Percentiles rank a stretch among this genome's conserved stretches.
Conservation (phyloP, 2,888 invertebrate species). For the Drosophila infuscata region DNA sequence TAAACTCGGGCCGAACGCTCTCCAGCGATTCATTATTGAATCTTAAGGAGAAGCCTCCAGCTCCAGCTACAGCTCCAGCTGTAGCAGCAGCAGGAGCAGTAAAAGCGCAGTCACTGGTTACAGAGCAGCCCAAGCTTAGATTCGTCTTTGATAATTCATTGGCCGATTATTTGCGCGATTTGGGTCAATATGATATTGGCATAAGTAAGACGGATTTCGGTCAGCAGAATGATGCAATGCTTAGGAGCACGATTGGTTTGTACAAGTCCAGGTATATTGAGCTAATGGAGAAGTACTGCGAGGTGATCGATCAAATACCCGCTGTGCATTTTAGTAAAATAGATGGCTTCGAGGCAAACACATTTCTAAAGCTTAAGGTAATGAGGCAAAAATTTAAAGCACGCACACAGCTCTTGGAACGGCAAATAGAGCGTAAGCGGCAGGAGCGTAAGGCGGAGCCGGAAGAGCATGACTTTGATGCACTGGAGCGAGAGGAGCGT, state of each 20-base stretch:
- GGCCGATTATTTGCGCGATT: slow-evolving; percentile 72
- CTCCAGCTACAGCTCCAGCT: no score
- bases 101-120: background rate
- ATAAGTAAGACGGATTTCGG: slow-evolving; percentile 56
- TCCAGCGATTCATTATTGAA: background rate
- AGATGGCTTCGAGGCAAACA: slow-evolving; percentile 87
- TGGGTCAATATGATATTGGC: slow-evolving; percentile 74
- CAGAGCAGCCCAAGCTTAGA: slow-evolving; percentile 60
- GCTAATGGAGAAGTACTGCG: slow-evolving; percentile 88
- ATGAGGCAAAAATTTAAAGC: slow-evolving; percentile 87
- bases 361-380: slow-evolving; percentile 87
- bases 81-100: background rate
- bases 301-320: slow-evolving; percentile 88
- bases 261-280: slow-evolving; percentile 87
- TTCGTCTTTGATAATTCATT: slow-evolving; percentile 80
- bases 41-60: background rate
- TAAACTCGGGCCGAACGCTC: background rate
- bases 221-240: slow-evolving; percentile 62
- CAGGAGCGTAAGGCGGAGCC: slow-evolving; percentile 51
- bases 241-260: slow-evolving; percentile 68
- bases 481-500: slow-evolving; percentile 74
- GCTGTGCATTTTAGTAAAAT: slow-evolving; percentile 87
- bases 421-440: slow-evolving; percentile 73
- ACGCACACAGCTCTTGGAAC: slow-evolving; percentile 85
- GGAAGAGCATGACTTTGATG: slow-evolving; percentile 59